A percentile compares a stretch with the other conserved stretches of the same genome.
These are phyloP conservation scores for Chauna torquata DNA, from an alignment of 2,113 vertebrate species.

Conservation along the genomic window DNA sequence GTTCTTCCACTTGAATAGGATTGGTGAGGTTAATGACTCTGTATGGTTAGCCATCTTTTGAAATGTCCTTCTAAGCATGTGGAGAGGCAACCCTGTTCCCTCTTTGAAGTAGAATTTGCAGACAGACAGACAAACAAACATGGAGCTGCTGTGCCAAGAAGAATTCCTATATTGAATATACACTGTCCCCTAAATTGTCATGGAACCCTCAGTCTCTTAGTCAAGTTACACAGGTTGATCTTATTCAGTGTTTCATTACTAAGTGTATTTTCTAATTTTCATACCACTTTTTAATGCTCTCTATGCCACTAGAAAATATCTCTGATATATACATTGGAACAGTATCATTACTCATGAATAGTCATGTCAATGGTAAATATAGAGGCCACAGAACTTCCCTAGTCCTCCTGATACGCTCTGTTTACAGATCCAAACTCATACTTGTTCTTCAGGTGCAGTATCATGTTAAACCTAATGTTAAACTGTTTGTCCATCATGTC, in stretches of 20 bases:
- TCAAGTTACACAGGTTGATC: background rate
- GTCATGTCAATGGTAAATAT: background rate
- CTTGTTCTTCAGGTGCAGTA: background rate
- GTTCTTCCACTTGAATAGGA: background rate
- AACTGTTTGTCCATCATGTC: background rate
- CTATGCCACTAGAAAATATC: background rate
- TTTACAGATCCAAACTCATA: background rate
- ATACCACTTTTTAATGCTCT: background rate
- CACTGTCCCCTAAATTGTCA: background rate
- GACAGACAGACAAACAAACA: fast-evolving
- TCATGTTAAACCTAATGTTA: background rate
- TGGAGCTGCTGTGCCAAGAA: background rate
- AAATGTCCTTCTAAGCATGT: background rate
- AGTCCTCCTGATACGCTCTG: background rate
- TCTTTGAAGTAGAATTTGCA: background rate
- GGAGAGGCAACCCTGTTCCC: background rate
- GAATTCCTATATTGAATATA: background rate
- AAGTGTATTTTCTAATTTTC: background rate
- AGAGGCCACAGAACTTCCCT: background rate
- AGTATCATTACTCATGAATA: background rate
- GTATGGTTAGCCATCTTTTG: background rate
- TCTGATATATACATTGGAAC: background rate
- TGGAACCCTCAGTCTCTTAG: fast-evolving
- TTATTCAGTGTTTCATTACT: background rate
- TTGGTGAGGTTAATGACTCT: background rate